Evolutionary conservation across 2,113 vertebrate genomes (phyloP).

Genomic region (Clinocottus analis): DNA sequence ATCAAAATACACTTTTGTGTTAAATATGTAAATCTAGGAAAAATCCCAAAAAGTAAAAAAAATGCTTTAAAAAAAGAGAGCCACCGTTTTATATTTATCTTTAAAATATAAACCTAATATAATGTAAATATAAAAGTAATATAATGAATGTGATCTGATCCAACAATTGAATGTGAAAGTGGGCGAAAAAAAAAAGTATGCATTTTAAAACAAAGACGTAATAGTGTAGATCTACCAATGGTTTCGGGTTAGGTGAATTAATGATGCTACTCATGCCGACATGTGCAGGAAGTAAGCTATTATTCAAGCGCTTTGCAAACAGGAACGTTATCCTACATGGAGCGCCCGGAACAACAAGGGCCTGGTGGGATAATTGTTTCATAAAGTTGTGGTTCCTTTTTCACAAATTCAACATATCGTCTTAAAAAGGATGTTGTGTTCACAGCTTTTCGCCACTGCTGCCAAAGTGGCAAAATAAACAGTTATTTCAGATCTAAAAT

Average conservation of each 20-base stretch:
- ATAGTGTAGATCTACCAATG: background rate
- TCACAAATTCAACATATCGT: background rate
- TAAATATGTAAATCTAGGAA: slow-evolving; percentile 1
- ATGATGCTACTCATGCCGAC: background rate
- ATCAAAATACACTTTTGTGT: slow-evolving; percentile 13
- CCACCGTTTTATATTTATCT: background rate
- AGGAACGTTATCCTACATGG: too few species aligned
- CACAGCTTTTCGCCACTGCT: background rate
- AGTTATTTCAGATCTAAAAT: background rate
- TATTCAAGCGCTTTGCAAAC: background rate
- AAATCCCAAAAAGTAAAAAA: background rate
- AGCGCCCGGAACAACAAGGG: background rate
- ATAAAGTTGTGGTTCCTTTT: background rate
- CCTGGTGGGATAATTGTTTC: background rate
- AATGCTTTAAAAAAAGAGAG: background rate
- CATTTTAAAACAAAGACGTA: too few species aligned
- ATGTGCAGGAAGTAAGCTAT: background rate
- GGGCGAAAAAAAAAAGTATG: background rate
- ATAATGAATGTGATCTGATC: background rate
- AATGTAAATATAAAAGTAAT: background rate
- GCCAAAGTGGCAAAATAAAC: background rate
- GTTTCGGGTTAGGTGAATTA: background rate
- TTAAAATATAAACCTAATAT: background rate
- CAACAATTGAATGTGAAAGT: background rate
- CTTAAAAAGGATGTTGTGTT: background rate